Percentiles rank a stretch among this genome's conserved stretches.
Evolutionary conservation across 2,888 invertebrate species (phyloP).

Genomic region (Trichogramma dendrolimi): DNA sequence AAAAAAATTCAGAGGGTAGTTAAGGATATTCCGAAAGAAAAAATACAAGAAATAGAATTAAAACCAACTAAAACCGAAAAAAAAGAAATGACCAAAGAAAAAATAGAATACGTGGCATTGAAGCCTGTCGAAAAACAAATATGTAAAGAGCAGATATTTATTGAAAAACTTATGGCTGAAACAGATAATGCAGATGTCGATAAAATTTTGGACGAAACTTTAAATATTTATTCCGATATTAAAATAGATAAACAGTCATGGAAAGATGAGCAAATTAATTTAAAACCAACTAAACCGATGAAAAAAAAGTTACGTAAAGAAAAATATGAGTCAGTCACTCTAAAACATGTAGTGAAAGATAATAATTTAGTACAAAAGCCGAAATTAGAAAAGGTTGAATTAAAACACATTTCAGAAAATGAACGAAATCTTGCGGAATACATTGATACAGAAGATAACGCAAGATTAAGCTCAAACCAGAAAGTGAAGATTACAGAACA

Average conservation of each 20-base stretch:
- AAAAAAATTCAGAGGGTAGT: constrained; percentile 44
- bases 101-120: constrained; percentile 37
- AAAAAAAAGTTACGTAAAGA: constrained; percentile 34
- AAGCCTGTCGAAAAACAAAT: constrained; percentile 36
- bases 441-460: not conserved
- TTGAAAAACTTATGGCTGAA: constrained; percentile 29
- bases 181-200: constrained; percentile 38
- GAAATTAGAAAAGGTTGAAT: constrained; percentile 20
- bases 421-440: constrained; percentile 1
- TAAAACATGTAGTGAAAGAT: constrained; percentile 51
- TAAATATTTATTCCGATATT: constrained; percentile 24
- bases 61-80: constrained; percentile 58
- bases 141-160: constrained; percentile 26
- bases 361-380: constrained; percentile 18
- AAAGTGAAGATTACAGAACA: constrained; percentile 34
- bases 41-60: constrained; percentile 40
- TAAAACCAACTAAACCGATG: constrained; percentile 58
- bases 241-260: constrained; percentile 28
- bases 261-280: constrained; percentile 40
- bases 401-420: constrained; percentile 7
- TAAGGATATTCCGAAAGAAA: constrained; percentile 41
- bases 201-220: constrained; percentile 24
- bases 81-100: constrained; percentile 37
- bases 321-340: constrained; percentile 45
- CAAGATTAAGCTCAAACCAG: constrained; percentile 26